Conservation (phyloP, 1,140 invertebrate genomes). For the Lysiphlebus fabarum region DNA sequence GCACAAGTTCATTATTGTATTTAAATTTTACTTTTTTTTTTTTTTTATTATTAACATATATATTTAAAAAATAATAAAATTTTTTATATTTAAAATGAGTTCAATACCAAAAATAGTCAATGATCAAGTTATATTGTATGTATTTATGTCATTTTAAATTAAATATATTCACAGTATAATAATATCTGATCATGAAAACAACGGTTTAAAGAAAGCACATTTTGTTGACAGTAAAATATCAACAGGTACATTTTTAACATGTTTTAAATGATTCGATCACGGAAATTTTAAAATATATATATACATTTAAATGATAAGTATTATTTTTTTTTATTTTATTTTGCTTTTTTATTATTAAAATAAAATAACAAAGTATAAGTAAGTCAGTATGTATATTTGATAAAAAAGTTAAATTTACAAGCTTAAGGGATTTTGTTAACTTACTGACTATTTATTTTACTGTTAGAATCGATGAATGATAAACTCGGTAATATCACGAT, state of each 20-base stretch:
- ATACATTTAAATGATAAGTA: too few relatives aligned
- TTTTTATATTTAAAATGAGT: neutral
- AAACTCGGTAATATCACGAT: too few relatives aligned
- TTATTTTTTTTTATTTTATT: too few relatives aligned
- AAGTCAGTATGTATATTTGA: too few relatives aligned
- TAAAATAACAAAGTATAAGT: too few relatives aligned
- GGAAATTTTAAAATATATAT: conserved; percentile 24
- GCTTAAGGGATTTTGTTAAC: neutral
- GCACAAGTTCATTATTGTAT: too few relatives aligned
- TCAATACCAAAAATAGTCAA: neutral
- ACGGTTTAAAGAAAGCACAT: conserved; percentile 48
- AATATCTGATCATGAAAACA: conserved; percentile 50
- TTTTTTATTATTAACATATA: too few relatives aligned
- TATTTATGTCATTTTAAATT: neutral
- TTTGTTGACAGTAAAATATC: conserved; percentile 54
- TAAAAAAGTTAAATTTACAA: too few relatives aligned
- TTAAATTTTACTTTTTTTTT: too few relatives aligned
- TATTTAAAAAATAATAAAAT: neutral
- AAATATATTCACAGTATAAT: conserved; percentile 29
- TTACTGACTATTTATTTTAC: conserved; percentile 31
- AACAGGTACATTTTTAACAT: conserved; percentile 49
- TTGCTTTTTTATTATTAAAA: too few relatives aligned
- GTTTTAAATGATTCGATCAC: conserved; percentile 43
- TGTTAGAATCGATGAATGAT: too few relatives aligned
- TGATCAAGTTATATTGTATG: neutral